These are phyloP conservation scores for Phrynocephalus vlangalii DNA, from an alignment of 2,797 vertebrate genomes.

Conservation along the genomic window DNA sequence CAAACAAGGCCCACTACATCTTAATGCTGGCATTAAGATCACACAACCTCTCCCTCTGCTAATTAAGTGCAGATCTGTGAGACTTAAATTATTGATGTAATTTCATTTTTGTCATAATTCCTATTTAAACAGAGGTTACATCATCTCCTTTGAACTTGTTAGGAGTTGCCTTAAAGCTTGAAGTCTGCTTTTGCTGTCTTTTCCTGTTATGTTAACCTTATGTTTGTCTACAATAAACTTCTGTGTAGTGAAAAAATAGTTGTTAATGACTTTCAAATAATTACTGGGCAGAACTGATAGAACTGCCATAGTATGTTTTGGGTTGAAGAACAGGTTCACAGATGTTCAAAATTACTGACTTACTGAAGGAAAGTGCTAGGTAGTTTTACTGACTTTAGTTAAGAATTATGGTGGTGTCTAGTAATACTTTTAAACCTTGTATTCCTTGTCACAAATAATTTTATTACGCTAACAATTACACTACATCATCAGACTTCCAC, in stretches of 20 bases:
- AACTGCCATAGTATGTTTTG: accelerated
- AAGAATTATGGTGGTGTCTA: conserved; percentile 71
- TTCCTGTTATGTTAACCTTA: conserved; percentile 82
- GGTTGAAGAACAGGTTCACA: neutral
- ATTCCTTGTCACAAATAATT: neutral
- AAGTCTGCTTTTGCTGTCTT: conserved; percentile 82
- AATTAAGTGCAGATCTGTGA: conserved; percentile 78
- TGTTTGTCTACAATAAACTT: conserved; percentile 90
- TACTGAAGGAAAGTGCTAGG: neutral
- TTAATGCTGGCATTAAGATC: conserved; percentile 98
- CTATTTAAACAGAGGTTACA: conserved; percentile 87
- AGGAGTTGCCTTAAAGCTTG: conserved; percentile 84
- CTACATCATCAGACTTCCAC: no score
- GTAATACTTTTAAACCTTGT: conserved; percentile 49
- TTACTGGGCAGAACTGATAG: accelerated
- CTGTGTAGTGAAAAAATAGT: conserved; percentile 77
- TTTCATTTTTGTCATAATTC: conserved; percentile 81
- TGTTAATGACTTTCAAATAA: conserved; percentile 56
- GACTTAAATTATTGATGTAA: conserved; percentile 90
- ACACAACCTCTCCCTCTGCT: conserved; percentile 76
- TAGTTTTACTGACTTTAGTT: accelerated
- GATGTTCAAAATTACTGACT: accelerated
- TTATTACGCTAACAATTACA: neutral
- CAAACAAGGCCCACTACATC: conserved; percentile 64
- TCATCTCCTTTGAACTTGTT: conserved; percentile 80